A percentile compares a stretch with the other conserved stretches of the same genome.
phyloP scores from a whole-genome alignment of 2,797 vertebrate species.

The Arrhamphus sclerolepis region DNA sequence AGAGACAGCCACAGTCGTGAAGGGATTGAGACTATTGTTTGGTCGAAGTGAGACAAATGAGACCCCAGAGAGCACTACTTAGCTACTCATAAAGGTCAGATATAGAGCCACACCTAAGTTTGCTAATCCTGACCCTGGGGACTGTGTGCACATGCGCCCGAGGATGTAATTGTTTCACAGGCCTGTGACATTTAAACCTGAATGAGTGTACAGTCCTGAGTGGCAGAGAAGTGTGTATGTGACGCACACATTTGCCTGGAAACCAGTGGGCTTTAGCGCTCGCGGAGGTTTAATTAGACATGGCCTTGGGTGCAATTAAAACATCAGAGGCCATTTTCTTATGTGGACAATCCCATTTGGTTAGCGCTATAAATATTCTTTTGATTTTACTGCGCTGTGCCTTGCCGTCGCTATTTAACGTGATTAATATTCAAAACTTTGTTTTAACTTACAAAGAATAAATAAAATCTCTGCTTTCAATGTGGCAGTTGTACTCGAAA shows the following conservation, averaged over 20 bases:
- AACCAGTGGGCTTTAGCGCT: slow-evolving; percentile 35
- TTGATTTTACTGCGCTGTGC: slow-evolving; percentile 13
- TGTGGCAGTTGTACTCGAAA: no score
- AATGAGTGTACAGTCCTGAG: slow-evolving; percentile 51
- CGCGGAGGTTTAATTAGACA: slow-evolving; percentile 68
- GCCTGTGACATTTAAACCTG: slow-evolving; percentile 79
- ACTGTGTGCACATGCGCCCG: slow-evolving; percentile 57
- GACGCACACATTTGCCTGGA: slow-evolving; percentile 39
- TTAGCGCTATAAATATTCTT: slow-evolving; percentile 23
- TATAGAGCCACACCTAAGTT: slow-evolving; percentile 71
- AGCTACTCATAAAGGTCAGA: slow-evolving; percentile 80
- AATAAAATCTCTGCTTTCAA: background rate
- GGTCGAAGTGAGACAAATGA: slow-evolving; percentile 73
- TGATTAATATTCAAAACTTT: background rate
- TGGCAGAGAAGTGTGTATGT: slow-evolving; percentile 42
- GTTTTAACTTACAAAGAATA: background rate
- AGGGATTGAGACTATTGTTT: slow-evolving; percentile 50
- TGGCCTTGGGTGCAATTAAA: slow-evolving; percentile 58
- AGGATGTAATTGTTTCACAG: slow-evolving; percentile 75
- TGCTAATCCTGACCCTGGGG: slow-evolving; percentile 77
- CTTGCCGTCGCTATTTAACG: slow-evolving; percentile 17
- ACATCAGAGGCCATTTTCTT: slow-evolving; percentile 46
- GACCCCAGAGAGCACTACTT: slow-evolving; percentile 74
- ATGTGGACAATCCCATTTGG: slow-evolving; percentile 10
- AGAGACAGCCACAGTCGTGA: slow-evolving; percentile 31